Evolutionary conservation across 2,888 invertebrate species (phyloP), one percentile per base, ranked within the genome.

Genomic region (Tachina lurida): DNA sequence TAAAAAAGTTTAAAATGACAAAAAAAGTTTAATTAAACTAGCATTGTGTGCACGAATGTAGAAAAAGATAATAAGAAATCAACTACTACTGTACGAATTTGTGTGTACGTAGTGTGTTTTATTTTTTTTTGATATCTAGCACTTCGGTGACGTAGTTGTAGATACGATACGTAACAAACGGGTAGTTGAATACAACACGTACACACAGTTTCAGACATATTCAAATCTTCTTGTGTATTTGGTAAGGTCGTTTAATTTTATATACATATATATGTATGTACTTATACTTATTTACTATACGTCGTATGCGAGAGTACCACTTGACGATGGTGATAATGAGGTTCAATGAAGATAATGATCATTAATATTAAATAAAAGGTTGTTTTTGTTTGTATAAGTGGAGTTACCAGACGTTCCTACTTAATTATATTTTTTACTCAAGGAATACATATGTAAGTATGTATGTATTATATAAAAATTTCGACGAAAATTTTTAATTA

Each of bases 161-260:
- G 76, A 65, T 76, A 49, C 75, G 75, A 67, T 71, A 83, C 79
- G 82, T 83, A 86, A 85, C 75, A 73, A 83, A 80, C 83, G 56
- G 62, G 76, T 79, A 56, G 75, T 85, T 70, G 71, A 71, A 54
- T 83, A 63, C 62, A 45, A 63, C 58, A 39, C 19, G 54, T 31
- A 49, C 19, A 71, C 4, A 60, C 22, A 39, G 10, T 19, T 63
- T 10, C 22, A 71, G 39, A 71, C 47, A 58, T 31, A 45, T 52
- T 10, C 4, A 39, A 68, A 81, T 81, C 74, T 82, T 79, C 67
- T 68, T 79, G 80, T 68, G 86, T 83, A 68, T 75, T 63, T 86
- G 73, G 62, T 86, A 86, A 86, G 86, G 86, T 86, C 86, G 86
- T 83, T 83, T 70, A 68, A 78, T 65, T 54, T 80, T n/a, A n/a